Evolutionary conservation across 2,888 invertebrate species (phyloP).

Genomic region (Ophioninae sp.): DNA sequence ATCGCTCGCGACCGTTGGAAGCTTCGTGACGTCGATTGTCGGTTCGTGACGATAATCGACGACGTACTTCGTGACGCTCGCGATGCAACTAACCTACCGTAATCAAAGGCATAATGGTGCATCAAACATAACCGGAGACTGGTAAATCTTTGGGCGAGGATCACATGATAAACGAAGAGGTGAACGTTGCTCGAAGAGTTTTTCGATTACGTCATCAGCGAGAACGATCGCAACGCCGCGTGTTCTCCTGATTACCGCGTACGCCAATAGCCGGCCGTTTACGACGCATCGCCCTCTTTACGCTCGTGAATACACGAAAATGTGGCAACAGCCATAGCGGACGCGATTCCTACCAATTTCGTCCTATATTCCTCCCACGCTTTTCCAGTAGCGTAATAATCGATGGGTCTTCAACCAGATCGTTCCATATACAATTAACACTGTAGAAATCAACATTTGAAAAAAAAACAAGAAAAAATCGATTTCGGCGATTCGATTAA

Average conservation of each 20-base stretch:
- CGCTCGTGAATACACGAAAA: conserved; percentile 26
- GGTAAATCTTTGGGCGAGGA: conserved; percentile 79
- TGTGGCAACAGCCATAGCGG: conserved; percentile 70
- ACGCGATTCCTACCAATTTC: neutral
- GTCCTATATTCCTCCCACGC: neutral
- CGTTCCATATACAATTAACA: no score
- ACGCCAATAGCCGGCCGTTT: conserved; percentile 77
- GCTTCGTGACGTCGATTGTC: conserved; percentile 61
- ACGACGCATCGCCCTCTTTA: conserved; percentile 68
- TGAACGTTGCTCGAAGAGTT: conserved; percentile 44
- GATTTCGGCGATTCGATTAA: no score
- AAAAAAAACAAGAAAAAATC: no score
- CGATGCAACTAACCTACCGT: conserved; percentile 80
- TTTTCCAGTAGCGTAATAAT: no score
- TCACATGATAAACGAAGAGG: conserved; percentile 69
- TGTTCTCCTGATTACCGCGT: conserved; percentile 72
- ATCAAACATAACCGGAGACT: conserved; percentile 80
- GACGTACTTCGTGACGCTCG: conserved; percentile 69
- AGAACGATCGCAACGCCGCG: conserved; percentile 12
- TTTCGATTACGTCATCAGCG: neutral
- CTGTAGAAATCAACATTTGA: no score
- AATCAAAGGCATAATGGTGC: conserved; percentile 79
- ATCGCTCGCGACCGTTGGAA: conserved; percentile 41
- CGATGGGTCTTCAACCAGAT: no score
- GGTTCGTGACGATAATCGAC: conserved; percentile 48